Conservation (phyloP, 2,113 vertebrate genomes). For the Nerophis lumbriciformis region DNA sequence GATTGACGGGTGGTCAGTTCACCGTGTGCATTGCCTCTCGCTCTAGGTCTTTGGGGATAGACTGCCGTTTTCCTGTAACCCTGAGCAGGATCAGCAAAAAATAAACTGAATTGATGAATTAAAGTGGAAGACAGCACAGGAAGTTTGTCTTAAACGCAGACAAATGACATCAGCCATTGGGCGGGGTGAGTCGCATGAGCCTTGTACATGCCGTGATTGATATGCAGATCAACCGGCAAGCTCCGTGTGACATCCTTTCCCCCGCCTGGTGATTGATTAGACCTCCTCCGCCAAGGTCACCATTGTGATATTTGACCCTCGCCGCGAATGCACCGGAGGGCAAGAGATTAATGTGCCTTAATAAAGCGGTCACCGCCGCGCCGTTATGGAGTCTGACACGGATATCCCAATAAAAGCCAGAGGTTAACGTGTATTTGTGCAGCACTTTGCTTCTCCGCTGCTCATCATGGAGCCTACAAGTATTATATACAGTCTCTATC, state of each 20-base stretch:
- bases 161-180: slow-evolving; percentile 14
- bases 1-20: neutral
- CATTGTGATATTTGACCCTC: slow-evolving; percentile 47
- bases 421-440: slow-evolving; percentile 53
- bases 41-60: neutral
- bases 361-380: slow-evolving; percentile 49
- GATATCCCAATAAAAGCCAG: slow-evolving; percentile 28
- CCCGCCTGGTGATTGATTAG: slow-evolving; percentile 55
- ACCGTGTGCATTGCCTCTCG: neutral
- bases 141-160: slow-evolving; percentile 4
- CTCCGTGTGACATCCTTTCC: slow-evolving; percentile 17
- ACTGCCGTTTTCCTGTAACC: neutral
- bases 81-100: neutral
- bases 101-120: neutral
- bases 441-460: slow-evolving; percentile 15
- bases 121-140: neutral
- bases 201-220: slow-evolving; percentile 35
- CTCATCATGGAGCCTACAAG: slow-evolving; percentile 30
- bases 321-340: slow-evolving; percentile 23
- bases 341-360: slow-evolving; percentile 56
- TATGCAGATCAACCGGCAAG: slow-evolving; percentile 45
- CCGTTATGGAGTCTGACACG: slow-evolving; percentile 35
- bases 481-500: neutral
- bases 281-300: slow-evolving; percentile 38
- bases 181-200: slow-evolving; percentile 33